Percentiles rank a stretch among this genome's conserved stretches.
Conservation (phyloP, 1,140 invertebrate genomes). For the Asbolus verrucosus region DNA sequence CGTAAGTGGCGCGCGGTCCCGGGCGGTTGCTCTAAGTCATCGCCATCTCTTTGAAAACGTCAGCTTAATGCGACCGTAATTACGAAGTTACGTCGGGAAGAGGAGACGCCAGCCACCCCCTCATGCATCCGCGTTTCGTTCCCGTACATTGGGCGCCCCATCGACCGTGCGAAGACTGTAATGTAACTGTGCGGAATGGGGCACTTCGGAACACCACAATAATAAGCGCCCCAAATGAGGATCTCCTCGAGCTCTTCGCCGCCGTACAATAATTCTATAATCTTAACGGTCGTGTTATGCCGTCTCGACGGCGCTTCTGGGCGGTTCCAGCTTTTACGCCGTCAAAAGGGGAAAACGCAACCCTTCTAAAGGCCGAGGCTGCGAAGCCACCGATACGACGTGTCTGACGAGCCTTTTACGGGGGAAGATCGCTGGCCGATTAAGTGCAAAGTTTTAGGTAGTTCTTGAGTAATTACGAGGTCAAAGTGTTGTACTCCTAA, state of each 20-base stretch:
- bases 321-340: background rate
- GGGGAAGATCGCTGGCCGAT: too few species aligned
- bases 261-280: constrained; percentile 18
- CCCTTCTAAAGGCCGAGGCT: too few species aligned
- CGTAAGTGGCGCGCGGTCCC: constrained; percentile 31
- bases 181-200: constrained; percentile 10
- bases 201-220: constrained; percentile 10
- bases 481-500: too few species aligned
- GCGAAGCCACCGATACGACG: background rate
- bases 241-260: constrained; percentile 8
- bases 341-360: background rate
- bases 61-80: constrained; percentile 41
- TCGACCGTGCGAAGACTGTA: constrained; percentile 22
- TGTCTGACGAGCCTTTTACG: too few species aligned
- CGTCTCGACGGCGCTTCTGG: background rate
- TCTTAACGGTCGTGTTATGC: constrained; percentile 6
- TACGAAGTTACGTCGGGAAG: constrained; percentile 33
- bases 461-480: too few species aligned
- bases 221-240: constrained; percentile 17
- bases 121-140: constrained; percentile 30
- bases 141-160: constrained; percentile 34
- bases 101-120: constrained; percentile 18
- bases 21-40: constrained; percentile 37
- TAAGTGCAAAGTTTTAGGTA: too few species aligned
- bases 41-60: constrained; percentile 39